These are phyloP conservation scores for Orchestia grillus DNA, from an alignment of 1,140 invertebrate species.

Conservation along the genomic window DNA sequence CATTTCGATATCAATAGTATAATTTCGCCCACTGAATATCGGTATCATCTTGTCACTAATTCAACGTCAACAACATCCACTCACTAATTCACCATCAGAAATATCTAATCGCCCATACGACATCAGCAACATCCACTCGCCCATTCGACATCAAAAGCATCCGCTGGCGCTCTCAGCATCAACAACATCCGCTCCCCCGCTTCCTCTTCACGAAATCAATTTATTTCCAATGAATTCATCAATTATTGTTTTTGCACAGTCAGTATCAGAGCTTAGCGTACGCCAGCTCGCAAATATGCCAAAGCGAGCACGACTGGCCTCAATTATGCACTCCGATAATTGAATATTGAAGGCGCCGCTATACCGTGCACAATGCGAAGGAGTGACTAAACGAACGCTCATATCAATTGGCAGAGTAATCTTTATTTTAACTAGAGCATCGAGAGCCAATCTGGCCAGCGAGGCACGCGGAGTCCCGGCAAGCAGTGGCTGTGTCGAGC, in stretches of 20 bases:
- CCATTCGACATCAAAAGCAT: neutral
- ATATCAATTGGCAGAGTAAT: constrained; percentile 17
- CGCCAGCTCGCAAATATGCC: neutral
- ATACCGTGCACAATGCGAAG: neutral
- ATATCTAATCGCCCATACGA: neutral
- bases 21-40: neutral
- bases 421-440: neutral
- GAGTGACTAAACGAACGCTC: constrained; percentile 24
- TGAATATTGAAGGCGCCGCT: constrained; percentile 35
- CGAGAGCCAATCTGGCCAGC: neutral
- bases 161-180: neutral
- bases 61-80: neutral
- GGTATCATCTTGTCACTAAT: too few species aligned
- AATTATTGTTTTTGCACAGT: constrained; percentile 24
- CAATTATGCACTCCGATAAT: constrained; percentile 17
- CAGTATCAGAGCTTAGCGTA: neutral
- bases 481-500: neutral
- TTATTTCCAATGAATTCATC: neutral
- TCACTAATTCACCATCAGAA: neutral
- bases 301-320: neutral
- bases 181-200: neutral
- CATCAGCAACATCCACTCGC: neutral
- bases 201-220: neutral
- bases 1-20: neutral
- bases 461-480: neutral